A percentile compares a stretch with the other conserved stretches of the same genome.
These are phyloP conservation scores for Catocala fraxini DNA, from an alignment of 2,888 invertebrate genomes.

Conservation along the genomic window DNA sequence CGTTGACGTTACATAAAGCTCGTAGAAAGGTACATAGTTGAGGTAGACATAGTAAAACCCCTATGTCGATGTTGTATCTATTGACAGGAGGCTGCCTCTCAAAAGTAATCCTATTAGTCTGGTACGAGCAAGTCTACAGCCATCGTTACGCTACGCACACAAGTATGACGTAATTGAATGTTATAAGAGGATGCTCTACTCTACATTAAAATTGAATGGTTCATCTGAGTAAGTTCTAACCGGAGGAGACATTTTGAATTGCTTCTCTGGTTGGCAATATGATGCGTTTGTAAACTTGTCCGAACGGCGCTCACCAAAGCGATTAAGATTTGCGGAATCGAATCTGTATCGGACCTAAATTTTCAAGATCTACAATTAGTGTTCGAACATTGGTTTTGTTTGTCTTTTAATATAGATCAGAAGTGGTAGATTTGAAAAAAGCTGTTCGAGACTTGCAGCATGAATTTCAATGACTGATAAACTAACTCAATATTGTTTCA, in stretches of 20 bases:
- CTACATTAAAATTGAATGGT: not conserved
- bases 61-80: slow-evolving; percentile 17
- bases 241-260: too few relatives aligned
- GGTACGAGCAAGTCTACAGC: slow-evolving; percentile 10
- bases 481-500: not conserved
- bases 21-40: not conserved
- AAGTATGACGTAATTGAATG: slow-evolving; percentile 3
- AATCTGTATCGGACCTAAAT: too few relatives aligned
- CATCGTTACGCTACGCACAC: not conserved
- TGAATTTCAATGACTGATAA: not conserved
- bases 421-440: too few relatives aligned
- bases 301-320: too few relatives aligned
- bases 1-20: not conserved
- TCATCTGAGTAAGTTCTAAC: too few relatives aligned
- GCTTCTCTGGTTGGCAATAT: too few relatives aligned
- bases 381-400: too few relatives aligned
- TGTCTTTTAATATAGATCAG: too few relatives aligned
- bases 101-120: slow-evolving; percentile 39
- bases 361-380: too few relatives aligned
- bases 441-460: too few relatives aligned
- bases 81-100: slow-evolving; percentile 23
- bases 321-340: too few relatives aligned
- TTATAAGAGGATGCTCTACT: not conserved
- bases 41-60: not conserved
- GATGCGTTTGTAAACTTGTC: too few relatives aligned